Conservation (phyloP, 2,888 invertebrate species). For the Drosophila limbata region DNA sequence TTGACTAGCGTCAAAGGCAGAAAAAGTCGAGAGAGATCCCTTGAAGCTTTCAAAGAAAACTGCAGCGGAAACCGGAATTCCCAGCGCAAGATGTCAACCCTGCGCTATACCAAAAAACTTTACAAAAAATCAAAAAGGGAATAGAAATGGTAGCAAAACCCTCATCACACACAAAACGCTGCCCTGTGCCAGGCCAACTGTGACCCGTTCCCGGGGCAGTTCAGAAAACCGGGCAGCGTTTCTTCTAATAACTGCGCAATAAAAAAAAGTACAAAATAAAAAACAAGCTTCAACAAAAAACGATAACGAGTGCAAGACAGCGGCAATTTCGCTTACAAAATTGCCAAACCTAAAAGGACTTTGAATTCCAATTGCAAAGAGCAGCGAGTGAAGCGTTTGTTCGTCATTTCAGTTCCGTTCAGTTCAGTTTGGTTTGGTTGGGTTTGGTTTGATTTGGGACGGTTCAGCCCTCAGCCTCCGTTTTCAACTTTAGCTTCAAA, state of each 20-base stretch:
- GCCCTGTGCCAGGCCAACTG: slow-evolving; percentile 62
- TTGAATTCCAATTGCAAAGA: slow-evolving; percentile 77
- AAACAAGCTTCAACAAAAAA: slow-evolving; percentile 61
- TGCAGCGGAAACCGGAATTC: slow-evolving; percentile 78
- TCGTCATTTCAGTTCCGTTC: slow-evolving; percentile 49
- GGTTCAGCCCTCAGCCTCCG: slow-evolving; percentile 24
- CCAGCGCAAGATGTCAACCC: slow-evolving; percentile 78
- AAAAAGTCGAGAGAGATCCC: slow-evolving; percentile 23
- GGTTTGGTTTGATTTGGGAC: slow-evolving; percentile 19
- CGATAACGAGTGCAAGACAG: slow-evolving; percentile 72
- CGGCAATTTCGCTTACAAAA: slow-evolving; percentile 80
- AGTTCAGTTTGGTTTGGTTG: slow-evolving; percentile 16
- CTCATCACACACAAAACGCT: slow-evolving; percentile 68
- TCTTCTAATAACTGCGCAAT: slow-evolving; percentile 77
- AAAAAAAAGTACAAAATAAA: slow-evolving; percentile 17
- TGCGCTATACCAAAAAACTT: slow-evolving; percentile 42
- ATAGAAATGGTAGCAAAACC: slow-evolving; percentile 50
- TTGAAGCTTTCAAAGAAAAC: slow-evolving; percentile 71
- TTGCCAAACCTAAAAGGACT: slow-evolving; percentile 80
- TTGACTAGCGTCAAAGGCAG: slow-evolving; percentile 53
- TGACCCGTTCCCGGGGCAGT: slow-evolving; percentile 57
- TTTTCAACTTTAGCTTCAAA: slow-evolving; percentile 57
- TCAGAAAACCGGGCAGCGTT: slow-evolving; percentile 51
- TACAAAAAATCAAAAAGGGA: slow-evolving; percentile 32
- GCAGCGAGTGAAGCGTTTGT: slow-evolving; percentile 37